Conservation (phyloP, 2,888 invertebrate genomes). For the Bombylius major region DNA sequence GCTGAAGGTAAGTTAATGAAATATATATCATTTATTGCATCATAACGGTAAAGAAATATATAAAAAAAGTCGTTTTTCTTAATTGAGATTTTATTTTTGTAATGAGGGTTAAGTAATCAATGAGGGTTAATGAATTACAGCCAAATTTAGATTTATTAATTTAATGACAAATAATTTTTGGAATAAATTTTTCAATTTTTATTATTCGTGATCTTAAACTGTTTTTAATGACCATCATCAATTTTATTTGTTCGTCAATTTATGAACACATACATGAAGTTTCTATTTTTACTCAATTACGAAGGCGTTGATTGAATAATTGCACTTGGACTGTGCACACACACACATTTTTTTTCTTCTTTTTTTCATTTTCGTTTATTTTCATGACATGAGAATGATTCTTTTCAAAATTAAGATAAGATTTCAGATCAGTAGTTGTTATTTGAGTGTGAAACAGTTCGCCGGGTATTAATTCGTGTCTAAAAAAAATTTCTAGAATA, state of each 20-base stretch:
- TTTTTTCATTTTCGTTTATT: too few species aligned
- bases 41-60: not conserved
- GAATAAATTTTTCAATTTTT: too few species aligned
- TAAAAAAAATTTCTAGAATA: not conserved
- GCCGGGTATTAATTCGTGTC: not conserved
- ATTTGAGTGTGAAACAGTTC: not conserved
- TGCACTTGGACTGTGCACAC: not conserved
- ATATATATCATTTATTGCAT: not conserved
- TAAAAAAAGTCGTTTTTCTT: not conserved
- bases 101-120: not conserved
- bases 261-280: too few species aligned
- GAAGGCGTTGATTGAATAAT: slow-evolving; percentile 8
- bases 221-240: too few species aligned
- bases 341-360: not conserved
- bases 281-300: too few species aligned
- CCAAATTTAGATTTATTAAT: too few species aligned
- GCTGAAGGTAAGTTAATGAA: slow-evolving; percentile 52
- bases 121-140: not conserved
- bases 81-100: not conserved
- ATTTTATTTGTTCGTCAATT: too few species aligned
- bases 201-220: too few species aligned
- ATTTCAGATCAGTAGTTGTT: not conserved
- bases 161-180: too few species aligned
- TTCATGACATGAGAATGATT: not conserved
- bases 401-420: not conserved